Conservation (phyloP, 2,797 vertebrate genomes). For the Otolemur crassicaudatus region DNA sequence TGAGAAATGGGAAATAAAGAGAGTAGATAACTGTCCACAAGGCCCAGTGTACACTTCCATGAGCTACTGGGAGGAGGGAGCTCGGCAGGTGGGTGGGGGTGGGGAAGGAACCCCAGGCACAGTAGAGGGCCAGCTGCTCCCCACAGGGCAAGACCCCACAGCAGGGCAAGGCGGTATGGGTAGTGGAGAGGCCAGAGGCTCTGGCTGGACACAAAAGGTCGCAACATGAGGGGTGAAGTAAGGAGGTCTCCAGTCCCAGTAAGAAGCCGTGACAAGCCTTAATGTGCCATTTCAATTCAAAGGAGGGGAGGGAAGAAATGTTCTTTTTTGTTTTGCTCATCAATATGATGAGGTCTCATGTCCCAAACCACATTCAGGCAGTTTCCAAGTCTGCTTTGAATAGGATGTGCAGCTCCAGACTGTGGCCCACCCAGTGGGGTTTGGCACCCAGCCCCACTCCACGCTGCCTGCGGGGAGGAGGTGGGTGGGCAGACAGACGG, state of each 20-base stretch:
- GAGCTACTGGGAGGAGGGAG: not conserved
- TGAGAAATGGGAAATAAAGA: constrained; percentile 82
- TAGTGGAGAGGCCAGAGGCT: not conserved
- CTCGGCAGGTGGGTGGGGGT: not conserved
- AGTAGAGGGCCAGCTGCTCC: not conserved
- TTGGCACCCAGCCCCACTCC: constrained; percentile 91
- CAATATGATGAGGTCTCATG: constrained; percentile 99
- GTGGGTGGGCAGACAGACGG: constrained; percentile 90
- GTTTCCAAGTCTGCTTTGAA: constrained; percentile 86
- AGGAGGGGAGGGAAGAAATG: constrained; percentile 87
- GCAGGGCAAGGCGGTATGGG: not conserved
- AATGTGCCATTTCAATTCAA: constrained; percentile 94
- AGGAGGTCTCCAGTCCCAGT: constrained; percentile 92
- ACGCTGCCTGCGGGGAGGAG: constrained; percentile 90
- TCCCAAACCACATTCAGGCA: constrained; percentile 96
- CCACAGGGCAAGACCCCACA: not conserved
- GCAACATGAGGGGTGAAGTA: constrained; percentile 86
- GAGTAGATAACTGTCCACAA: constrained; percentile 85
- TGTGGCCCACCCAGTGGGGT: constrained; percentile 91
- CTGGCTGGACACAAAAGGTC: constrained; percentile 59
- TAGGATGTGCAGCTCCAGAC: constrained; percentile 86
- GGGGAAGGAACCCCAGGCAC: not conserved
- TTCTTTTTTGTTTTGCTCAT: constrained; percentile 92
- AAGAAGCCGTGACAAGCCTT: constrained; percentile 93
- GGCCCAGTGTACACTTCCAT: constrained; percentile 59